Conservation (phyloP, 2,888 invertebrate species). For the Aphidoletes aphidimyza region DNA sequence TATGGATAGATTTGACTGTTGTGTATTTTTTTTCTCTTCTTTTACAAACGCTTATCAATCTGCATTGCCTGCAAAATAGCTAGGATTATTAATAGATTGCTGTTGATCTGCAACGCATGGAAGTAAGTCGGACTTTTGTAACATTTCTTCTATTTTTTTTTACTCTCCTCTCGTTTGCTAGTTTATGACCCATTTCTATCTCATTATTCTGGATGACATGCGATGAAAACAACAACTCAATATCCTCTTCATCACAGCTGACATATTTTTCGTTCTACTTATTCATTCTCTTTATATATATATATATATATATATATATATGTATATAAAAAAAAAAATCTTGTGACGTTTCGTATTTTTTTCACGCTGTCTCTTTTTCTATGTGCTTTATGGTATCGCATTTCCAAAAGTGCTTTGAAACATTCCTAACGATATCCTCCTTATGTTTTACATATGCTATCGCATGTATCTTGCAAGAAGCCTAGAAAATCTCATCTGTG, state of each 20-base stretch:
- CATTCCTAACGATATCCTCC: conserved; percentile 13
- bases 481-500: background rate
- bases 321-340: too few relatives aligned
- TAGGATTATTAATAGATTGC: conserved; percentile 38
- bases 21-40: background rate
- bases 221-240: conserved; percentile 44
- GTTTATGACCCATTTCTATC: conserved; percentile 50
- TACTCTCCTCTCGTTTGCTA: background rate
- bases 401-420: conserved; percentile 43
- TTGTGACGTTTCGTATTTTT: background rate
- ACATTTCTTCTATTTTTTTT: too few relatives aligned
- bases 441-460: background rate
- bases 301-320: too few relatives aligned
- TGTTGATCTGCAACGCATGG: conserved; percentile 24
- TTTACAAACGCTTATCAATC: background rate
- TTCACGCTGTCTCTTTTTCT: background rate
- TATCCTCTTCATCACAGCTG: conserved; percentile 49
- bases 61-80: background rate
- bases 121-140: background rate
- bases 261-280: background rate
- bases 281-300: background rate
- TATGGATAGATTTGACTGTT: too few relatives aligned
- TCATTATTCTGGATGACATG: conserved; percentile 34
- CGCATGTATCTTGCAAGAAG: background rate
- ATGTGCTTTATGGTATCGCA: conserved; percentile 25